Evolutionary conservation across 2,797 vertebrate species (phyloP).

Genomic region (Synaphobranchus kaupii): DNA sequence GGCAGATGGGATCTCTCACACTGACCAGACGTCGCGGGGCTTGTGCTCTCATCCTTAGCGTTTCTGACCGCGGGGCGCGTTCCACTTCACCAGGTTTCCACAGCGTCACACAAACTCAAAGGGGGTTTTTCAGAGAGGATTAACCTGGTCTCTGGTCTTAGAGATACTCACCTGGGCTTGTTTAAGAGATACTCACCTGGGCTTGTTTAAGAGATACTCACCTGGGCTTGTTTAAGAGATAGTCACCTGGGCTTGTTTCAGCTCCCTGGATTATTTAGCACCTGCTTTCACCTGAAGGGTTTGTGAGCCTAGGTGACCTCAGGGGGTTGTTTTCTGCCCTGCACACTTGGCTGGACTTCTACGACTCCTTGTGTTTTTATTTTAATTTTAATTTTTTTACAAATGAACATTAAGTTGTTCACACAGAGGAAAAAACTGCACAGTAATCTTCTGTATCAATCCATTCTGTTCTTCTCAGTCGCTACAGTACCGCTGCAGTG

Average conservation of each 20-base stretch:
- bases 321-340: not conserved
- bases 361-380: not conserved
- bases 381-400: too few species aligned
- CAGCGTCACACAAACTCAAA: not conserved
- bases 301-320: not conserved
- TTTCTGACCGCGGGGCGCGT: not conserved
- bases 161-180: constrained; percentile 6
- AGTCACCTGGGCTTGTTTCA: not conserved
- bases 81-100: constrained; percentile 12
- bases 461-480: not conserved
- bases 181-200: not conserved
- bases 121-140: not conserved
- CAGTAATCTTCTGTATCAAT: not conserved
- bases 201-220: constrained; percentile 2
- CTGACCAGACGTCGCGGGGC: not conserved
- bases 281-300: not conserved
- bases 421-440: not conserved
- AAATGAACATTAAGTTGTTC: not conserved
- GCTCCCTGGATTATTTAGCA: not conserved
- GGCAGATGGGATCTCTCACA: not conserved
- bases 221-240: not conserved
- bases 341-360: not conserved
- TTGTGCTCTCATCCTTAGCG: not conserved
- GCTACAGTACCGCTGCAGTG: not conserved
- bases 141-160: constrained; percentile 3